Conservation (phyloP, 1,140 invertebrate genomes). For the Fopius arisanus region DNA sequence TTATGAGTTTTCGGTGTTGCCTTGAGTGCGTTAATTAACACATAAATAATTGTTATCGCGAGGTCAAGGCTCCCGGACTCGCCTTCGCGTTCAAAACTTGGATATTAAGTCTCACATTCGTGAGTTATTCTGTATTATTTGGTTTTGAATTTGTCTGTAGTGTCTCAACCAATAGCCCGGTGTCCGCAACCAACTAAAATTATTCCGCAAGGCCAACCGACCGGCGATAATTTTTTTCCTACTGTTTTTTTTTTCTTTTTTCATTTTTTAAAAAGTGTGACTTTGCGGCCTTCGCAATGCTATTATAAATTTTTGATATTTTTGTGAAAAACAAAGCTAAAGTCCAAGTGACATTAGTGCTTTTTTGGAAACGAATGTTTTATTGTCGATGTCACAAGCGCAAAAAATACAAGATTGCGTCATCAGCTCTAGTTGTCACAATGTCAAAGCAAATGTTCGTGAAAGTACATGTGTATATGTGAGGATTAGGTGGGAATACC, state of each 20-base stretch:
- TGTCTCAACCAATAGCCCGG: too few relatives aligned
- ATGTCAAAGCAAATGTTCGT: neutral
- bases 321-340: neutral
- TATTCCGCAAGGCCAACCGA: neutral
- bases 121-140: too few relatives aligned
- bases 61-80: slow-evolving; percentile 8
- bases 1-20: neutral
- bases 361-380: too few relatives aligned
- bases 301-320: neutral
- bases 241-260: neutral
- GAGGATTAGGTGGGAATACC: neutral
- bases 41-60: slow-evolving; percentile 30
- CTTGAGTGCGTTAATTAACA: slow-evolving; percentile 18
- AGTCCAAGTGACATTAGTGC: neutral
- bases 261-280: neutral
- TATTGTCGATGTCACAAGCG: too few relatives aligned
- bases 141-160: too few relatives aligned
- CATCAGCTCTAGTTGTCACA: neutral
- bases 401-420: neutral
- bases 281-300: too few relatives aligned
- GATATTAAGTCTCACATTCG: neutral
- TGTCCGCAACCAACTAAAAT: neutral
- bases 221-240: neutral
- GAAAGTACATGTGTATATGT: neutral
- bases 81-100: neutral